Conservation (phyloP, 2,888 invertebrate species). For the Harpalus rufipes region DNA sequence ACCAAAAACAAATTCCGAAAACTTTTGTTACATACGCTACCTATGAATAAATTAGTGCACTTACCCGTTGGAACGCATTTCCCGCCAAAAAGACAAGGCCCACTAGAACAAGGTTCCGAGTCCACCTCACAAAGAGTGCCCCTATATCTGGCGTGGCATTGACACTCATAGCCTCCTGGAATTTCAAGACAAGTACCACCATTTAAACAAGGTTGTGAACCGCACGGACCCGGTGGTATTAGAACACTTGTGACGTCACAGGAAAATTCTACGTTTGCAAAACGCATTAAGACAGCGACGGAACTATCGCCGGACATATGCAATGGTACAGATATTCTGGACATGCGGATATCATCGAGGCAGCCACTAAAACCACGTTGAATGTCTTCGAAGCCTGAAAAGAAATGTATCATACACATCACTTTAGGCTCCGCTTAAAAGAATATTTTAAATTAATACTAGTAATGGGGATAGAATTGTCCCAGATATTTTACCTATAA, state of each 20-base stretch:
- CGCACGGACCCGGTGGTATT: slow-evolving; percentile 83
- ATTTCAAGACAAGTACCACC: slow-evolving; percentile 84
- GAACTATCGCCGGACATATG: slow-evolving; percentile 84
- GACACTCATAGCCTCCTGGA: slow-evolving; percentile 85
- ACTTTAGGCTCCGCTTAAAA: too few species aligned
- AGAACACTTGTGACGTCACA: slow-evolving; percentile 82
- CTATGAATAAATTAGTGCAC: too few species aligned
- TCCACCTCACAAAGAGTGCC: slow-evolving; percentile 92
- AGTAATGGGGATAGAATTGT: too few species aligned
- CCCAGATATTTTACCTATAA: too few species aligned
- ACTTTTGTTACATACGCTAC: too few species aligned
- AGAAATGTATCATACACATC: too few species aligned
- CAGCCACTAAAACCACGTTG: slow-evolving; percentile 94
- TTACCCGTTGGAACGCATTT: slow-evolving; percentile 77
- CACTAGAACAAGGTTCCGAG: slow-evolving; percentile 91
- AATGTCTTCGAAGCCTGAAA: slow-evolving; percentile 84
- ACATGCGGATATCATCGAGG: slow-evolving; percentile 91
- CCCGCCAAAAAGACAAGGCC: slow-evolving; percentile 92
- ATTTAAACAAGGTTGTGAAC: slow-evolving; percentile 89
- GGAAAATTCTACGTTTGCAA: slow-evolving; percentile 86
- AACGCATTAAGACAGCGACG: slow-evolving; percentile 82
- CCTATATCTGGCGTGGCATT: slow-evolving; percentile 87
- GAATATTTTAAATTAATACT: too few species aligned
- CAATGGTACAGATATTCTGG: slow-evolving; percentile 86
- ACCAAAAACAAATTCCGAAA: too few species aligned